A percentile compares a stretch with the other conserved stretches of the same genome.
Evolutionary conservation across 2,113 vertebrate genomes (phyloP).

Genomic region (Panurus biarmicus): DNA sequence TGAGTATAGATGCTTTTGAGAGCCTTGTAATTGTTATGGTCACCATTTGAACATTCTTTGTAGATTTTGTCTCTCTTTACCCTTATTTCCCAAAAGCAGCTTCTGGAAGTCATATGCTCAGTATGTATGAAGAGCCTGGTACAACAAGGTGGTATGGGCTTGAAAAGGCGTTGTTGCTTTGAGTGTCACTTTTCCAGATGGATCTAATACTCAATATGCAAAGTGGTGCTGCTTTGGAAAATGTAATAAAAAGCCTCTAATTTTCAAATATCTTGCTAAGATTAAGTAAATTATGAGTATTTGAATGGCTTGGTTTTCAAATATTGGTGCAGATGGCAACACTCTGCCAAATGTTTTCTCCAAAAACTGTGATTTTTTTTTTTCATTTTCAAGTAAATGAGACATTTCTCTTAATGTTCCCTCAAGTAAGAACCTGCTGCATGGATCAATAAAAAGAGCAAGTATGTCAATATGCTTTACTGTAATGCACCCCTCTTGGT

Average conservation of each 20-base stretch:
- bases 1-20: not conserved
- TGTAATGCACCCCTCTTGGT: not conserved
- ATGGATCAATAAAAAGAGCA: slow-evolving; percentile 15
- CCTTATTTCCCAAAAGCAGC: not conserved
- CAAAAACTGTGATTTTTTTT: slow-evolving; percentile 22
- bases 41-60: not conserved
- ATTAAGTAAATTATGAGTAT: not conserved
- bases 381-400: not conserved
- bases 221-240: not conserved
- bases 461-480: not conserved
- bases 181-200: slow-evolving; percentile 8
- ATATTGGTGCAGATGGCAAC: slow-evolving; percentile 42
- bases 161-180: not conserved
- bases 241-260: not conserved
- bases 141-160: not conserved
- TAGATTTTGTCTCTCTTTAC: not conserved
- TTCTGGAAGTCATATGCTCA: not conserved
- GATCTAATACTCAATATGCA: not conserved
- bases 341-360: slow-evolving; percentile 8
- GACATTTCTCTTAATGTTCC: not conserved
- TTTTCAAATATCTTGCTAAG: slow-evolving; percentile 16
- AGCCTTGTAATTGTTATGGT: not conserved
- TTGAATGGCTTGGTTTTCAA: slow-evolving; percentile 17
- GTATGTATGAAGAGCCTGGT: not conserved
- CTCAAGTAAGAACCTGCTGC: not conserved